Conservation (phyloP, 1,140 invertebrate genomes). For the Drosophila jambulina region DNA sequence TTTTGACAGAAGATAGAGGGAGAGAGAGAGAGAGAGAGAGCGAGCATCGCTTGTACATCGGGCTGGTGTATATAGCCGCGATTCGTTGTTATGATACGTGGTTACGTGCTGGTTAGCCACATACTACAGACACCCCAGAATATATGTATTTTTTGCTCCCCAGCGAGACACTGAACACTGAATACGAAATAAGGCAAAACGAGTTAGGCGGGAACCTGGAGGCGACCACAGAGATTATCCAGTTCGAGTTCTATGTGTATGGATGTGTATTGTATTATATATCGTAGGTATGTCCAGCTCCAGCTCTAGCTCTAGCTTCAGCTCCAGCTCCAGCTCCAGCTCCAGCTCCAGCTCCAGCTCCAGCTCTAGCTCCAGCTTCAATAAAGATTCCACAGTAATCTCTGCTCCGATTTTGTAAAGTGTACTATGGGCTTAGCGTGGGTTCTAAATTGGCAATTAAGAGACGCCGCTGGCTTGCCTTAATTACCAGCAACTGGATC, state of each 20-base stretch:
- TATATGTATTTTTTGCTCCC: constrained; percentile 28
- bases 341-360: constrained; percentile 21
- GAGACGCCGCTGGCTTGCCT: background rate
- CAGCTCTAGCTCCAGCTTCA: constrained; percentile 18
- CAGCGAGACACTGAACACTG: background rate
- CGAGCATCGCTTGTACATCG: background rate
- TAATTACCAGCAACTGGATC: constrained; percentile 24
- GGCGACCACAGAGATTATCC: constrained; percentile 2
- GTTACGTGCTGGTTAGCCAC: constrained; percentile 13
- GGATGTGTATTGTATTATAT: constrained; percentile 40
- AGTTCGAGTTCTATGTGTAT: constrained; percentile 39
- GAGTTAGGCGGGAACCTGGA: constrained; percentile 7
- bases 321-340: constrained; percentile 8
- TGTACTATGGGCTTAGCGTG: constrained; percentile 6
- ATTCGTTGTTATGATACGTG: constrained; percentile 9
- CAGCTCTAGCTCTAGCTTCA: constrained; percentile 19
- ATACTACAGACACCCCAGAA: constrained; percentile 23
- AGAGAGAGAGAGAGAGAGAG: background rate
- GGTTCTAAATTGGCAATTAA: constrained; percentile 7
- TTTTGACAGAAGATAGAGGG: constrained; percentile 34
- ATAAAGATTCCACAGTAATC: constrained; percentile 38
- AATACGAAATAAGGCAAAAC: background rate
- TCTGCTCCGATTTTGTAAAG: background rate
- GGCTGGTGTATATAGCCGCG: background rate
- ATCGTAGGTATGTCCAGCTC: constrained; percentile 28